Evolutionary conservation across 92 coral and sea anemone genomes (phyloP), one percentile per base, ranked within the genome.

Genomic region (Parazoanthus darwini): DNA sequence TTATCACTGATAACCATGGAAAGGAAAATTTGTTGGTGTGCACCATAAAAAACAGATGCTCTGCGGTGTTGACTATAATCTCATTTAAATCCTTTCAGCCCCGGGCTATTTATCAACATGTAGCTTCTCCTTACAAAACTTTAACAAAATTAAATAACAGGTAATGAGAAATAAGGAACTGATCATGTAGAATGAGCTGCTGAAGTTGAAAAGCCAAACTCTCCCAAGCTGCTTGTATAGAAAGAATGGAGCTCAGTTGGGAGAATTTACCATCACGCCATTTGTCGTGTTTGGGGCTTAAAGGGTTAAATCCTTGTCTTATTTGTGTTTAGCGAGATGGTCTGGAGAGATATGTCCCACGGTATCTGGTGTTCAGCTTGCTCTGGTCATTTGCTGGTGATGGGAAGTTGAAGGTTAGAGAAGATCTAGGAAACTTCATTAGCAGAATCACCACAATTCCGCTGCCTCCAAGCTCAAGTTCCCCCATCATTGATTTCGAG

Each of bases 341-440:
- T 75, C 88, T 97, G 23, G 99, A 97, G 75, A 91, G 96, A 9
- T 97, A 97, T 78, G 90, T 97, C 29, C 99, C 99, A 38, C 95
- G 98, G 44, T 94, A 92, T 77, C 88, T 97, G 79, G 90, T 95
- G 16, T 95, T 92, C 68, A 79, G 97, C 86, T 85, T 97, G 75
- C 88, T 97, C 88, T 97, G 99, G 99, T 93, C 99, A 7, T 97
- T 97, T 88, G 93, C 96, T 74, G 99, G 99, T 68, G 99, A 97
- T 90, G 94, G 98, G 66, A 97, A 93, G 79, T 92, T 97, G 87
- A 95, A 94, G 84, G 92, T 91, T 4, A 85, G 99, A 73, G 99
- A 97, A 77, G 99, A 97, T 37, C 93, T 97, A 80, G 99, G 99
- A 63, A 88, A 87, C 35, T 92, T 92, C 89, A 79, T 97, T 83